phyloP scores from a whole-genome alignment of 2,113 vertebrate species.

The Stigmatopora argus region DNA sequence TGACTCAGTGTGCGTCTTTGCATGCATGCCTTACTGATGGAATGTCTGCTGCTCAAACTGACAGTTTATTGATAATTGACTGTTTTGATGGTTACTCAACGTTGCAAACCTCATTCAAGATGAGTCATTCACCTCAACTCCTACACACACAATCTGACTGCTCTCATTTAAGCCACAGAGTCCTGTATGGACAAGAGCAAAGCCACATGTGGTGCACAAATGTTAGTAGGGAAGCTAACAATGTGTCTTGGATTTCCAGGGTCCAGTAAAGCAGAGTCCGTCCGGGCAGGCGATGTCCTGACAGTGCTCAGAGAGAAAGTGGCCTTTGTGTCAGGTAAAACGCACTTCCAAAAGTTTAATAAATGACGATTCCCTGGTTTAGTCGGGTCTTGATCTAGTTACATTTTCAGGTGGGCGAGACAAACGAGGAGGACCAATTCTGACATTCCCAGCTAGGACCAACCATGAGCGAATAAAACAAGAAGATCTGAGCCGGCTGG shows the following conservation, averaged over 20 bases:
- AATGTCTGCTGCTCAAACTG: slow-evolving; percentile 6
- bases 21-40: not conserved
- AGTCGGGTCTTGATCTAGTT: not conserved
- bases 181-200: not conserved
- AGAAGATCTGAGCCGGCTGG: slow-evolving; percentile 92
- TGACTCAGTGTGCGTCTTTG: slow-evolving; percentile 13
- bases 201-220: not conserved
- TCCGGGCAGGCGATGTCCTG: slow-evolving; percentile 92
- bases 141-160: not conserved
- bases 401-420: slow-evolving; percentile 84
- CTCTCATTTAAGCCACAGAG: not conserved
- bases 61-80: slow-evolving; percentile 13
- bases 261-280: slow-evolving; percentile 84
- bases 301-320: slow-evolving; percentile 97
- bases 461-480: slow-evolving; percentile 99
- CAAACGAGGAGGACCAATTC: slow-evolving; percentile 94
- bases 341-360: not conserved
- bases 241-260: slow-evolving; percentile 53
- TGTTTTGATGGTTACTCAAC: not conserved
- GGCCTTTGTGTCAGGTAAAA: slow-evolving; percentile 93
- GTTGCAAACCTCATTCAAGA: not conserved
- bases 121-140: not conserved
- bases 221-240: not conserved
- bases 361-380: not conserved
- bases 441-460: slow-evolving; percentile 96